Conservation (phyloP, 2,888 invertebrate species). For the Onchidella celtica region DNA sequence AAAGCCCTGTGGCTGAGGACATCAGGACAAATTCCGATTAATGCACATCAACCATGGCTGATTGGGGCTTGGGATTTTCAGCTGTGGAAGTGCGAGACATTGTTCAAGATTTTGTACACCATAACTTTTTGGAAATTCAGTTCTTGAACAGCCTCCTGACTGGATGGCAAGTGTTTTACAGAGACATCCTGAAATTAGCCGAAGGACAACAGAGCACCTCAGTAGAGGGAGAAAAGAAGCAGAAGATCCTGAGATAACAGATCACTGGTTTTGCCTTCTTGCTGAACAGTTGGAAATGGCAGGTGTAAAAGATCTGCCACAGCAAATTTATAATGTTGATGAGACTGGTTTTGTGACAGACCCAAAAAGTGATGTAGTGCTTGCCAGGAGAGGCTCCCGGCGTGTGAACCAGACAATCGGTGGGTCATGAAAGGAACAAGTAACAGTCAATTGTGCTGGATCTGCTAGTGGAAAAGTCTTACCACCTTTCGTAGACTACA, state of each 20-base stretch:
- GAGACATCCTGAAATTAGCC: not conserved
- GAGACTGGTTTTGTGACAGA: constrained; percentile 49
- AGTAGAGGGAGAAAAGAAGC: constrained; percentile 36
- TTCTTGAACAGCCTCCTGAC: too few relatives aligned
- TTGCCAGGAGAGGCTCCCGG: constrained; percentile 36
- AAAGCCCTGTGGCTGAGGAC: too few relatives aligned
- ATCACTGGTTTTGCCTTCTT: constrained; percentile 46
- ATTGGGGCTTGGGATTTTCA: too few relatives aligned
- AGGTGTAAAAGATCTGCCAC: constrained; percentile 43
- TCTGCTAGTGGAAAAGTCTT: constrained; percentile 45
- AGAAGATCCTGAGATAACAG: constrained; percentile 41
- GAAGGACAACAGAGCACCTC: constrained; percentile 46
- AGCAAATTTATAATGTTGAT: constrained; percentile 49
- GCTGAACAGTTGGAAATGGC: constrained; percentile 12
- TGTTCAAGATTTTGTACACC: too few relatives aligned
- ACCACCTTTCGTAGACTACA: constrained; percentile 51
- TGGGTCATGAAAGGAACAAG: constrained; percentile 29
- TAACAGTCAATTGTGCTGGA: constrained; percentile 41
- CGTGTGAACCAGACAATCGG: constrained; percentile 41
- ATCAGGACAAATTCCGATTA: too few relatives aligned
- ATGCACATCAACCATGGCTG: too few relatives aligned
- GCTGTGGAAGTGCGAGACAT: too few relatives aligned
- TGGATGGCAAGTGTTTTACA: not conserved
- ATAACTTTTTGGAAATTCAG: too few relatives aligned
- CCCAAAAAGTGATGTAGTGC: constrained; percentile 34